Evolutionary conservation across 2,888 invertebrate genomes (phyloP), one percentile per base, ranked within the genome.

Genomic region (Beris chalybata): DNA sequence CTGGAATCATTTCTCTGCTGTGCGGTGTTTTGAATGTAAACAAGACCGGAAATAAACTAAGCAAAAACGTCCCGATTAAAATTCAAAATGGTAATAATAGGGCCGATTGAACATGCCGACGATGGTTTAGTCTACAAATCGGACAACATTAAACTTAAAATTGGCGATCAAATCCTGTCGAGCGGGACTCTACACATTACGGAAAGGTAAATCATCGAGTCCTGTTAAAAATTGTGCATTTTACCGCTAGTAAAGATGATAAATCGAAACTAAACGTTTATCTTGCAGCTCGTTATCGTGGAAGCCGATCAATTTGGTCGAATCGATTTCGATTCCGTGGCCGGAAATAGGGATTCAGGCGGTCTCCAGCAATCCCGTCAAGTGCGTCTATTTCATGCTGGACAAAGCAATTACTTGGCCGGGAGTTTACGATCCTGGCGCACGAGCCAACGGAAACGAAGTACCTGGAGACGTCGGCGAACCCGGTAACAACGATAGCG

Each of bases 331-430:
- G 0, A 77, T 80, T 59, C 73, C 75, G 30, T 80, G 80, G 80
- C 76, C 77, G 66, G 76, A 79, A 64, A 77, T 80, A 3, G 77
- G 78, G 66, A 72, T 80, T 7, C 80, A 80, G 69, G 80, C 79
- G 7, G 77, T 80, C 50, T 75, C 80, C 2, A 72, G 75, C 11
- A 75, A 74, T 64, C 78, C 78, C 9, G 71, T 70, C 0, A 80
- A 78, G 70, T 77, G 77, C 68, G 76, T 80, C 70, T 80, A 78
- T 68, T 76, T 80, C 47, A 78, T 80, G 76, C 70, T 80, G 38
- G 79, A 80, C 67, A 76, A 77, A 61, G 74, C 75, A 67, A 71
- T 80, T 3, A 72, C 75, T 12, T 80, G 80, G 80, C 74, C 74
- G 6, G 79, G 78, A 3, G 75, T 78, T 4, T 77, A 77, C 32